Percentiles rank a stretch among this genome's conserved stretches.
These are phyloP conservation scores for Takifugu bimaculatus DNA, from an alignment of 2,113 vertebrate species.

Conservation along the genomic window DNA sequence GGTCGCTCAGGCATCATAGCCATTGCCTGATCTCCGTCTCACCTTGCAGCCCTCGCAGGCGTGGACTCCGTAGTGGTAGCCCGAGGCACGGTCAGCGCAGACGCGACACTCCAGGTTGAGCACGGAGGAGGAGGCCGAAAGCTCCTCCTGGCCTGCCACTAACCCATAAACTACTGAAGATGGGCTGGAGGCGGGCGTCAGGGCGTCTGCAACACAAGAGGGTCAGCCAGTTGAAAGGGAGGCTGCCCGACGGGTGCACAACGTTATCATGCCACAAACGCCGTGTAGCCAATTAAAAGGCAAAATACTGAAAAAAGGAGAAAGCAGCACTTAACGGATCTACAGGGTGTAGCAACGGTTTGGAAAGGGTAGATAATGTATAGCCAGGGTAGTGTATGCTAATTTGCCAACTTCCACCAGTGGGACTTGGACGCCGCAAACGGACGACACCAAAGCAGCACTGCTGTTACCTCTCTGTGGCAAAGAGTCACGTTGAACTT, in stretches of 20 bases:
- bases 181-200: conserved; percentile 92
- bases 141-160: conserved; percentile 71
- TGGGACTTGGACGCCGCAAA: no score
- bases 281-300: no score
- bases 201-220: conserved; percentile 75
- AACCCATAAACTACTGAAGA: conserved; percentile 78
- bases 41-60: conserved; percentile 99
- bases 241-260: conserved; percentile 6
- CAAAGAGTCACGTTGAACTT: no score
- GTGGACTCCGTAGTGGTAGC: conserved; percentile 97
- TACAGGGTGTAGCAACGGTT: no score
- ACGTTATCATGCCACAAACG: neutral
- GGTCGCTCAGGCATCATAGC: neutral
- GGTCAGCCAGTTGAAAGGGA: neutral
- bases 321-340: no score
- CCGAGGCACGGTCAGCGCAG: conserved; percentile 94
- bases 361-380: no score
- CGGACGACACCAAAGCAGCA: no score
- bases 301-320: no score
- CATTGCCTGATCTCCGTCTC: conserved; percentile 16
- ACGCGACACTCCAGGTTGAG: conserved; percentile 93
- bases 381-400: no score
- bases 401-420: no score
- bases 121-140: conserved; percentile 64
- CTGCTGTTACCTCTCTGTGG: no score